Evolutionary conservation across 2,888 invertebrate genomes (phyloP).

Genomic region (Heliconius charithonia): DNA sequence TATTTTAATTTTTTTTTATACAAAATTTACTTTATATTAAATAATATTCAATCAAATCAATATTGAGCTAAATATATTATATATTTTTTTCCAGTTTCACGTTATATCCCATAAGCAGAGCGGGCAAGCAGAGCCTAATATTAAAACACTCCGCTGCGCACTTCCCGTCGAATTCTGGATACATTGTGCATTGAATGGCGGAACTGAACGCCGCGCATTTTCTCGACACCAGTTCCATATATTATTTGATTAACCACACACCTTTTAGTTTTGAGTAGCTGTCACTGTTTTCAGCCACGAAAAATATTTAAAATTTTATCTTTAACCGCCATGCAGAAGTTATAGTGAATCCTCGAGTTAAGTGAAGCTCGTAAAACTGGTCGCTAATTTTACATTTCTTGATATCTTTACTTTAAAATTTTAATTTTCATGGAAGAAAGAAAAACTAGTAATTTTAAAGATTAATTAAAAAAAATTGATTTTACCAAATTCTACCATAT

Average conservation of each 20-base stretch:
- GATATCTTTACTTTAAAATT: conserved; percentile 15
- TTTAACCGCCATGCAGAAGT: conserved; percentile 14
- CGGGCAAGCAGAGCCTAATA: too few species aligned
- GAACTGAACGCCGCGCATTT: too few species aligned
- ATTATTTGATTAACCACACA: too few species aligned
- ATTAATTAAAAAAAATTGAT: not conserved
- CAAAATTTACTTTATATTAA: not conserved
- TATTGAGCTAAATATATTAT: not conserved
- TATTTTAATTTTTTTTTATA: not conserved
- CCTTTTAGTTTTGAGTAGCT: not conserved
- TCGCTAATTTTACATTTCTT: conserved; percentile 20
- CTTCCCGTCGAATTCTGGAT: too few species aligned
- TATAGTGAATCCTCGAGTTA: conserved; percentile 18
- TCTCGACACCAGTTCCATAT: too few species aligned
- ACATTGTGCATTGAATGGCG: too few species aligned
- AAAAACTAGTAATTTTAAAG: not conserved
- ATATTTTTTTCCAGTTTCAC: too few species aligned
- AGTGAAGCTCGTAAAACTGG: conserved; percentile 26
- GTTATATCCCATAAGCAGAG: too few species aligned
- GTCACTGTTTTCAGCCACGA: conserved; percentile 1
- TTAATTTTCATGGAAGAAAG: conserved; percentile 2
- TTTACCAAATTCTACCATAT: not conserved
- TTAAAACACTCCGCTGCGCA: too few species aligned
- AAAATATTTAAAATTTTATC: conserved; percentile 21
- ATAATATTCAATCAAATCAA: not conserved